Evolutionary conservation across 2,888 invertebrate genomes (phyloP).

Genomic region (Mayetiola destructor): DNA sequence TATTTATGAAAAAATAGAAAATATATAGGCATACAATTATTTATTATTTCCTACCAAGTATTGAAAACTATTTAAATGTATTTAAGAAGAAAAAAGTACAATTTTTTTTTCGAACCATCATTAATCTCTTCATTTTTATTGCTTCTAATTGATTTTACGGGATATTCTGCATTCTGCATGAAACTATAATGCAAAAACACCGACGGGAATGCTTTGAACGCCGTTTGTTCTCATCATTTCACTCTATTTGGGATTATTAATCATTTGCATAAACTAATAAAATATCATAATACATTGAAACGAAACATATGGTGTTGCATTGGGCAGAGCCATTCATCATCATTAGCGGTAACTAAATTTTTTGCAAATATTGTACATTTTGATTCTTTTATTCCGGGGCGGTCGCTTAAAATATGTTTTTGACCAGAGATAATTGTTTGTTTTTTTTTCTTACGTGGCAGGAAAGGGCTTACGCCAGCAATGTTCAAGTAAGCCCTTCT

Average conservation of each 20-base stretch:
- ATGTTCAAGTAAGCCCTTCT: no score
- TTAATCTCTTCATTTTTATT: constrained; percentile 12
- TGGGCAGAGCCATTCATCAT: constrained; percentile 37
- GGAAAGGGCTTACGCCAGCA: no score
- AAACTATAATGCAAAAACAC: constrained; percentile 12
- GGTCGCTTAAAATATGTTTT: no score
- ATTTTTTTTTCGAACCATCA: not conserved
- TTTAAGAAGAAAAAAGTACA: not conserved
- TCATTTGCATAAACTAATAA: not conserved
- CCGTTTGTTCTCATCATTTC: no score
- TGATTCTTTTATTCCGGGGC: no score
- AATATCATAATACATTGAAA: not conserved
- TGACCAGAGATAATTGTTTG: no score
- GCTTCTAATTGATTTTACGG: constrained; percentile 10
- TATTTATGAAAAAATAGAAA: no score
- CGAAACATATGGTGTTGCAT: not conserved
- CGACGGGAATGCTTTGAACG: no score
- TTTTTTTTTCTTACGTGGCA: no score
- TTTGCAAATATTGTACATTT: no score
- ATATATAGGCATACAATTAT: no score
- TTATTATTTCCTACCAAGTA: not conserved
- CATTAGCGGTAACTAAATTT: constrained; percentile 44
- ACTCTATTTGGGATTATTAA: not conserved
- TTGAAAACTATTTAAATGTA: not conserved
- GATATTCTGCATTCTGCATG: constrained; percentile 10